phyloP scores from a whole-genome alignment of 2,888 invertebrate species.

The Meiosimyza platycephala region DNA sequence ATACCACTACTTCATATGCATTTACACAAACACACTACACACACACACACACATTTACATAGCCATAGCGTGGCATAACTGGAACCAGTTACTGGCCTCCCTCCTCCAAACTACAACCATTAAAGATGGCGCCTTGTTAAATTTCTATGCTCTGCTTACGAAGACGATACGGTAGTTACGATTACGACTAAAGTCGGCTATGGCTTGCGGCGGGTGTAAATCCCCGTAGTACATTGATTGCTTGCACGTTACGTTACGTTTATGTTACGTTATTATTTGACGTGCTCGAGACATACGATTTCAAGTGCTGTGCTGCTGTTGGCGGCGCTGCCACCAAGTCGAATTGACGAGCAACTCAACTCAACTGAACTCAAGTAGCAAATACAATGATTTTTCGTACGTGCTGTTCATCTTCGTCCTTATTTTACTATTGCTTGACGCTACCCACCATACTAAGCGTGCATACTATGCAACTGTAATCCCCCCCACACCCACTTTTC shows the following conservation, averaged over 20 bases:
- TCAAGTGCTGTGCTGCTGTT: background rate
- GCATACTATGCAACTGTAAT: background rate
- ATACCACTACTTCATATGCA: no score
- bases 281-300: slow-evolving; percentile 17
- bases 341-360: slow-evolving; percentile 8
- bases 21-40: background rate
- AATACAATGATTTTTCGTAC: slow-evolving; percentile 26
- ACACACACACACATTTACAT: background rate
- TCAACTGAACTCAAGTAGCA: slow-evolving; percentile 10
- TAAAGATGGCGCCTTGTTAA: slow-evolving; percentile 28
- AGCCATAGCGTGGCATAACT: background rate
- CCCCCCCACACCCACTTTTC: background rate
- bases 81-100: background rate
- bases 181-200: background rate
- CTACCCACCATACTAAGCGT: background rate
- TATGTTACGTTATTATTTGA: slow-evolving; percentile 9
- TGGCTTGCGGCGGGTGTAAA: slow-evolving; percentile 22
- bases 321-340: background rate
- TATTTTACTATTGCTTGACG: background rate
- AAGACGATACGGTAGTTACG: background rate
- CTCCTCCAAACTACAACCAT: background rate
- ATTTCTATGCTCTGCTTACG: background rate
- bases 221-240: slow-evolving; percentile 36
- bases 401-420: slow-evolving; percentile 17
- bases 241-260: slow-evolving; percentile 21